Evolutionary conservation across 1,140 invertebrate genomes (phyloP).

Genomic region (Latrodectus geometricus): DNA sequence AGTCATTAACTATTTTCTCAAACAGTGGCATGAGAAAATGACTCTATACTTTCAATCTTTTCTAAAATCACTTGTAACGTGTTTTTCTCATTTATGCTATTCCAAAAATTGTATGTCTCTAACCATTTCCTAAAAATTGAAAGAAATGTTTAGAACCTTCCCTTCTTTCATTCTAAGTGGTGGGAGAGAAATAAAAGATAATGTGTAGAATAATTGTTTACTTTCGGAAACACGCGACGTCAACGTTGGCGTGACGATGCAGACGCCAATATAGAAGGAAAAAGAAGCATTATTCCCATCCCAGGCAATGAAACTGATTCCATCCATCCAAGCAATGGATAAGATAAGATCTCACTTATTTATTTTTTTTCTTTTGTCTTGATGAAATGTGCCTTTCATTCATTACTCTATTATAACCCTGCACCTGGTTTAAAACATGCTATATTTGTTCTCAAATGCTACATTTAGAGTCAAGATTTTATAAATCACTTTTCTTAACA

Average conservation of each 20-base stretch:
- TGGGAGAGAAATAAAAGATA: background rate
- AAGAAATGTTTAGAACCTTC: background rate
- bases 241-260: constrained; percentile 5
- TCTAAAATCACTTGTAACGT: too few relatives aligned
- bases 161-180: background rate
- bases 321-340: constrained; percentile 11
- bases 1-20: too few relatives aligned
- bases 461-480: too few relatives aligned
- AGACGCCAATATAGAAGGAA: background rate
- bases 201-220: constrained; percentile 43
- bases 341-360: constrained; percentile 27
- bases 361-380: background rate
- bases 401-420: too few relatives aligned
- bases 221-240: constrained; percentile 22
- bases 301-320: constrained; percentile 1
- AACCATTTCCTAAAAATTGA: too few relatives aligned
- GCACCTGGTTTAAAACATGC: too few relatives aligned
- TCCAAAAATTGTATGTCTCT: too few relatives aligned
- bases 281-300: constrained; percentile 41
- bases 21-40: too few relatives aligned
- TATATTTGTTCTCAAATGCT: too few relatives aligned
- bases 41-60: too few relatives aligned
- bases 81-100: too few relatives aligned
- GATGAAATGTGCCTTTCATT: background rate
- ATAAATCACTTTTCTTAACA: too few relatives aligned